Conservation (phyloP, 2,888 invertebrate species). For the Harmothoe impar region DNA sequence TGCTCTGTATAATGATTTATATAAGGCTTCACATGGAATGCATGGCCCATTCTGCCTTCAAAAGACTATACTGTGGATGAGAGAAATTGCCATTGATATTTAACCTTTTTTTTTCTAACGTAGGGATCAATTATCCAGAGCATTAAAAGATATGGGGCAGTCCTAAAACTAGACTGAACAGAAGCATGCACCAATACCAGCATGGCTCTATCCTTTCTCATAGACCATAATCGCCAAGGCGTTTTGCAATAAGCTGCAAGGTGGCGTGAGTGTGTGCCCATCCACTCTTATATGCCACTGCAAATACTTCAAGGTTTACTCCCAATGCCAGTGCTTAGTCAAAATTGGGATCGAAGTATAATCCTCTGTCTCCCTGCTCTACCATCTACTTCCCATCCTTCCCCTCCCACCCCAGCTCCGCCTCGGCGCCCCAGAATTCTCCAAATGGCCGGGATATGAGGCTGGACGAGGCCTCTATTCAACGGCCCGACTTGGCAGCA, state of each 20-base stretch:
- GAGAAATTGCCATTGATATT: background rate
- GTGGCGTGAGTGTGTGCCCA: background rate
- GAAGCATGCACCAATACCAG: too few relatives aligned
- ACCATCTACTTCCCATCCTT: background rate
- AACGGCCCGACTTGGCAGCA: background rate
- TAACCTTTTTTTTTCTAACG: background rate
- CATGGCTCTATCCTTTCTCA: too few relatives aligned
- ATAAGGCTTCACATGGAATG: background rate
- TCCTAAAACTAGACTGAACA: background rate
- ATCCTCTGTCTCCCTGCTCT: background rate
- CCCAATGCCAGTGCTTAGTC: conserved; percentile 2
- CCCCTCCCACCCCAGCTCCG: background rate
- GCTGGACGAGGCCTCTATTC: background rate
- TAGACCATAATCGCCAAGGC: background rate
- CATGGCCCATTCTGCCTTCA: background rate
- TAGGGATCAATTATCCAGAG: background rate
- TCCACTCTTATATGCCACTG: background rate
- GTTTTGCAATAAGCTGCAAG: background rate
- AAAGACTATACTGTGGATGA: too few relatives aligned
- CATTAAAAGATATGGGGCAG: background rate
- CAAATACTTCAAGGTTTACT: conserved; percentile 9
- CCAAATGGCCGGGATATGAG: background rate
- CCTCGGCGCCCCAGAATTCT: background rate
- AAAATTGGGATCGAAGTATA: background rate
- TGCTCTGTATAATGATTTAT: background rate